Percentiles rank a stretch among this genome's conserved stretches.
Conservation (phyloP, 92 coral and sea anemone species). For the Blastomussa wellsi region DNA sequence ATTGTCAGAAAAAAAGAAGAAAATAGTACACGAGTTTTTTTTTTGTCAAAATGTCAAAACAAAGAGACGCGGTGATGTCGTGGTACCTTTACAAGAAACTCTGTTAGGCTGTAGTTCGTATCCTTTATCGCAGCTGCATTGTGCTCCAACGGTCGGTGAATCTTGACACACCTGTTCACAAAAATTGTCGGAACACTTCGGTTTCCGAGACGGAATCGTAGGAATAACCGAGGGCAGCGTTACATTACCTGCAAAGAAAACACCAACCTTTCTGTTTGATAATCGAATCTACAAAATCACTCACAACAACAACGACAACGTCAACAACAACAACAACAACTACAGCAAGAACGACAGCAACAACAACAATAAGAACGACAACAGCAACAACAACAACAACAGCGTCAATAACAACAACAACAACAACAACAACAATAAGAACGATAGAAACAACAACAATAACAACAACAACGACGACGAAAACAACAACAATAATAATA, state of each 20-base stretch:
- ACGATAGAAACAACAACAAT: no score
- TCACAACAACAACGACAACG: neutral
- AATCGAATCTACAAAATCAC: no score
- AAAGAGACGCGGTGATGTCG: neutral
- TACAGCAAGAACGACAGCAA: no score
- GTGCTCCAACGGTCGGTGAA: constrained; percentile 49
- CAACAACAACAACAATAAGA: neutral
- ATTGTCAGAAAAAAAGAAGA: neutral
- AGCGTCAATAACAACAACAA: neutral
- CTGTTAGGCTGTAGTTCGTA: constrained; percentile 50
- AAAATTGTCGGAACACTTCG: constrained; percentile 44
- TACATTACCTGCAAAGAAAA: neutral
- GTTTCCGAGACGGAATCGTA: constrained; percentile 24
- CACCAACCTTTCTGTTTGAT: neutral
- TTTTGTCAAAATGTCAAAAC: neutral
- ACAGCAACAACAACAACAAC: no score
- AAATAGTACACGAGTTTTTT: no score
- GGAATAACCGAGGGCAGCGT: constrained; percentile 11
- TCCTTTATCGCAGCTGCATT: constrained; percentile 63
- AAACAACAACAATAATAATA: no score
- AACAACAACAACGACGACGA: neutral
- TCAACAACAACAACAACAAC: neutral
- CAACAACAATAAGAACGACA: neutral
- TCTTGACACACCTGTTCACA: constrained; percentile 72
- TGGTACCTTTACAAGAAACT: constrained; percentile 63